phyloP scores from a whole-genome alignment of 2,113 vertebrate genomes.

The Larimichthys crocea region DNA sequence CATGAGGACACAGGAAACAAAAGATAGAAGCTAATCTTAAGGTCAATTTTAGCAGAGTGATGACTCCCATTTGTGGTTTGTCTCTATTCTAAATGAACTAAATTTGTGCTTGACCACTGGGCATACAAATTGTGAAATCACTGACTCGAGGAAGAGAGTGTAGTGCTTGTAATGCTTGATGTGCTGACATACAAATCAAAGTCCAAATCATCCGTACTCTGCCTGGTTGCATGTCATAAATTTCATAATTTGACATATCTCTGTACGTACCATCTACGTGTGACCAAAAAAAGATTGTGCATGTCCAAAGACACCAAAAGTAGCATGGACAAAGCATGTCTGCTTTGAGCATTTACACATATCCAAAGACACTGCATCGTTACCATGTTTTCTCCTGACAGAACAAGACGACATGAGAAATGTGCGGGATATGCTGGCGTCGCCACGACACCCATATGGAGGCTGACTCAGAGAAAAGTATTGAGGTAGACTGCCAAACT shows the following conservation, averaged over 20 bases:
- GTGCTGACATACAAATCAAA: not conserved
- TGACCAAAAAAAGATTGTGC: not conserved
- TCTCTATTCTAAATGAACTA: not conserved
- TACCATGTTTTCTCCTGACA: not conserved
- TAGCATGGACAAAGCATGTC: not conserved
- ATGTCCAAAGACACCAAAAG: not conserved
- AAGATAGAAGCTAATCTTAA: not conserved
- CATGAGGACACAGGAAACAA: not conserved
- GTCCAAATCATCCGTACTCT: not conserved
- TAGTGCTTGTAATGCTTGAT: not conserved
- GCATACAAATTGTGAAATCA: not conserved
- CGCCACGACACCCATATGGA: conserved; percentile 30
- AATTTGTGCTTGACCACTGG: not conserved
- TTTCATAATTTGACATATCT: not conserved
- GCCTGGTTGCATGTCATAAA: not conserved
- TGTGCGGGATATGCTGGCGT: conserved; percentile 20
- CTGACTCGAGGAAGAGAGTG: too few relatives aligned
- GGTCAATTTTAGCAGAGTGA: not conserved
- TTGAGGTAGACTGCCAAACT: conserved; percentile 15
- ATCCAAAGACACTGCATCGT: not conserved
- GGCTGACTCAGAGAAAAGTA: conserved; percentile 29
- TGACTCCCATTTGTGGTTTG: not conserved
- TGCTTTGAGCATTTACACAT: not conserved
- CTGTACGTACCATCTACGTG: not conserved
- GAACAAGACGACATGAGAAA: conserved; percentile 10